Conservation (phyloP, 2,888 invertebrate species). For the Molanna angustata region DNA sequence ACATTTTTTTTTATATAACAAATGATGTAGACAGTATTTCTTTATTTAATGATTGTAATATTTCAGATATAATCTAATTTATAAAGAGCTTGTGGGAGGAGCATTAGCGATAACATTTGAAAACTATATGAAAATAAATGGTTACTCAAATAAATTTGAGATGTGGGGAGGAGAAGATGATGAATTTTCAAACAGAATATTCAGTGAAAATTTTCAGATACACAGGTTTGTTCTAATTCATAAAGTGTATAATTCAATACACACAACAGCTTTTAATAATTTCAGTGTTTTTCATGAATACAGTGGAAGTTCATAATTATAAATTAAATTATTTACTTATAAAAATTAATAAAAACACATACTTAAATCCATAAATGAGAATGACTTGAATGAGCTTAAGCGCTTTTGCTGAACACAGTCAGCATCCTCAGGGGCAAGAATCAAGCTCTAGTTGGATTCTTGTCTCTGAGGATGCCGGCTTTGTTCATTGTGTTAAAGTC, state of each 20-base stretch:
- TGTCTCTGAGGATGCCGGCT: too few species aligned
- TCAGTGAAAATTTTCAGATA: conserved; percentile 38
- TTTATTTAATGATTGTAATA: background rate
- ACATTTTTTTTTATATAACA: background rate
- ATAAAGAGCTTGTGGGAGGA: conserved; percentile 43
- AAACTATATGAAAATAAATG: conserved; percentile 43
- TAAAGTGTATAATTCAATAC: too few species aligned
- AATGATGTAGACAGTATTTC: background rate
- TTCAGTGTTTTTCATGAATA: background rate
- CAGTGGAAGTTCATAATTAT: background rate
- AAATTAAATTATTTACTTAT: background rate
- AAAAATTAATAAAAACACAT: too few species aligned
- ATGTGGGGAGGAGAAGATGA: conserved; percentile 54
- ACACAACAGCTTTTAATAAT: too few species aligned
- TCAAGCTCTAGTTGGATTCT: too few species aligned
- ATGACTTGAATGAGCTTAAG: too few species aligned
- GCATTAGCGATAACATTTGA: conserved; percentile 44
- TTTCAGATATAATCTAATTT: conserved; percentile 38
- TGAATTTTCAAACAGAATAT: conserved; percentile 42
- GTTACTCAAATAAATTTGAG: conserved; percentile 47
- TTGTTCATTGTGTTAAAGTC: too few species aligned
- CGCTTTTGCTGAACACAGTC: too few species aligned
- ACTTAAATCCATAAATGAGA: too few species aligned
- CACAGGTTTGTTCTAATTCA: conserved; percentile 41
- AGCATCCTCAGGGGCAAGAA: too few species aligned